Base-by-base conservation (phyloP, 1,140 invertebrate genomes). In the Scaptodrosophila lebanonensis region DNA sequence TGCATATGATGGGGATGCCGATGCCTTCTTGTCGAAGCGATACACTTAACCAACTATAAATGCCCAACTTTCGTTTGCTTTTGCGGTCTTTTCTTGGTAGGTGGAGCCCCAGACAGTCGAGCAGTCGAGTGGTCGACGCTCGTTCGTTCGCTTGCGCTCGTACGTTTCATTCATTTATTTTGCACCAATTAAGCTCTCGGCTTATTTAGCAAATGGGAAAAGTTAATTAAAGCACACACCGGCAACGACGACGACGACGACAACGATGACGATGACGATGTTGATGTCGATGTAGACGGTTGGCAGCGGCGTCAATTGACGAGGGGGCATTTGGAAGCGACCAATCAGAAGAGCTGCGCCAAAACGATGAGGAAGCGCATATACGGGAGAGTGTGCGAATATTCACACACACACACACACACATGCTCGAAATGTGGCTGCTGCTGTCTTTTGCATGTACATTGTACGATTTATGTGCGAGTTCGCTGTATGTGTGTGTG, bases 291-390 rank as follows among this genome's bases (percentile, higher is more conserved):
- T 38, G 12, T 7, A 29, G 53, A 54, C 25, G 38, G 66, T 52
- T 58, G 71, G 54, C 42, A 61, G 72, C 75, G 72, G 61, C 76
- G 42, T 62, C 51, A 40, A 29, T 11, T 2, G 12, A 33, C 12
- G 8, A 33, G 32, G 43, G 18, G 16, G 48, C 62, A 43, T 49
- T 49, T 50, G n/a, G n/a, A 66, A 69, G 53, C 73, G 61, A 69
- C 75, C 76, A 79, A 79, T 82, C 69, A 79, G 51, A 79, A 79
- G 65, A 75, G 13, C 9, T 6, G 5, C 6, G 35, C 11, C n/a
- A n/a, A n/a, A 83, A 75, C 58, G 59, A 66, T 62, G 57, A 32
- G 43, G 25, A 38, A 65, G 22, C 22, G 30, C 57, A 66, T 42
- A 45, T 50, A 45, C 20, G 61, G n/a, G n/a, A n/a, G n/a, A 43